A percentile compares a stretch with the other conserved stretches of the same genome.
Evolutionary conservation across 2,797 vertebrate species (phyloP).

Genomic region (Sebastolobus alascanus): DNA sequence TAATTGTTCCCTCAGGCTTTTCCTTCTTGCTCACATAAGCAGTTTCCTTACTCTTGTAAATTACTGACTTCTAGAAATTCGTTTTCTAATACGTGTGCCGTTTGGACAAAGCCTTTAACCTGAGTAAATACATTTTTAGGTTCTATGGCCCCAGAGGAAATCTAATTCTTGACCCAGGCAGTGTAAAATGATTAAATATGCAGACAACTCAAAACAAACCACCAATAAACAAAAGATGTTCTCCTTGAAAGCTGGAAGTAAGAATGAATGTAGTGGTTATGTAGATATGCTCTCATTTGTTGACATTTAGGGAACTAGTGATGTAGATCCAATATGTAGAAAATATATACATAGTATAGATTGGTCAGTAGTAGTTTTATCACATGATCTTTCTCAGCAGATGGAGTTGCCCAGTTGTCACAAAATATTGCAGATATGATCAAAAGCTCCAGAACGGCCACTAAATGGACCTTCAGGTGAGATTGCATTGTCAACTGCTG

Average conservation of each 20-base stretch:
- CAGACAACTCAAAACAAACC: not conserved
- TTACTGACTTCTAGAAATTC: not conserved
- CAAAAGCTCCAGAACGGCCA: too few species aligned
- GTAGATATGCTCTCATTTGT: not conserved
- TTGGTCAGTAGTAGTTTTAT: not conserved
- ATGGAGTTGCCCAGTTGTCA: not conserved
- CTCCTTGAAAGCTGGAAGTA: not conserved
- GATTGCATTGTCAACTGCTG: too few species aligned
- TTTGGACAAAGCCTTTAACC: not conserved
- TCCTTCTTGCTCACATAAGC: not conserved
- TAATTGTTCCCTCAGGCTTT: not conserved
- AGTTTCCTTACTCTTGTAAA: not conserved
- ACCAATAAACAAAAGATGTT: not conserved
- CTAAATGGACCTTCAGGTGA: too few species aligned
- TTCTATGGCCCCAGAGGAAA: not conserved
- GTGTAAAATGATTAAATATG: not conserved
- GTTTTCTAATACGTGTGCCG: not conserved
- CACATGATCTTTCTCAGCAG: not conserved
- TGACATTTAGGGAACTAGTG: not conserved
- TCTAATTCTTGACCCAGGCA: not conserved
- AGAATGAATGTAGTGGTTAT: not conserved
- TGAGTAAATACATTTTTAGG: not conserved
- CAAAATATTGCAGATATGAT: not conserved
- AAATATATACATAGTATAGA: not conserved
- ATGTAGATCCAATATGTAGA: not conserved